Evolutionary conservation across 2,888 invertebrate species (phyloP), one percentile per base, ranked within the genome.

Genomic region (Cabera pusaria): DNA sequence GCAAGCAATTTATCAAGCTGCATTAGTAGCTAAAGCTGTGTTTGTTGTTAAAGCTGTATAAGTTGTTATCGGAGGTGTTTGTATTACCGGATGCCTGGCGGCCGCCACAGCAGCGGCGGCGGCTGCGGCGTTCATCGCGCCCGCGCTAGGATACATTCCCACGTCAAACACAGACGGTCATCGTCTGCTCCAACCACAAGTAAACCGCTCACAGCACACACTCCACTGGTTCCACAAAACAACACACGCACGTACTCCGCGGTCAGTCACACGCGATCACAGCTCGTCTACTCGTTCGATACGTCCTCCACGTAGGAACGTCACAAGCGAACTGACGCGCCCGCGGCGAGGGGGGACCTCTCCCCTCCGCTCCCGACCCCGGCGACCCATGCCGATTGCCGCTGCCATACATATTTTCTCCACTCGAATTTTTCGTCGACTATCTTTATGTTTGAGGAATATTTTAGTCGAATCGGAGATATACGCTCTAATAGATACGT

Each of bases 141-240:
- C 94, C 90, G 94, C 93, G 90, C 93, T 94, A 56, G 95, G 94
- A 92, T 95, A 95, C 95, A 95, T 95, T 88, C 91, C 91, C 80
- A 75, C 80, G 89, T 90, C 82, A 90, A 82, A 82, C 83, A 79
- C 81, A 74, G 77, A 69, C 75, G 71, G 61, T 74, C 86, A 87
- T 86, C 56, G 69, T 83, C 77, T 70, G 49, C 66, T 79, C 82
- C 8, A 77, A 53, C 63, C 59, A 63, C 62, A 65, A 70, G 64
- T 58, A 71, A 69, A 39, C 22, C 6, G 33, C 21, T 10, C 82
- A 85, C 82, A 77, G 66, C 79, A 83, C 82, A 72, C 83, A 83
- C 84, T 75, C 61, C 82, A 84, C 85, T 73, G 42, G 66, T 67
- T 63, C 61, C 78, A 81, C 80, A 74, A 64, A 71, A 73, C 78